Base-by-base conservation (phyloP, 2,113 vertebrate species). In the Chunga burmeisteri region DNA sequence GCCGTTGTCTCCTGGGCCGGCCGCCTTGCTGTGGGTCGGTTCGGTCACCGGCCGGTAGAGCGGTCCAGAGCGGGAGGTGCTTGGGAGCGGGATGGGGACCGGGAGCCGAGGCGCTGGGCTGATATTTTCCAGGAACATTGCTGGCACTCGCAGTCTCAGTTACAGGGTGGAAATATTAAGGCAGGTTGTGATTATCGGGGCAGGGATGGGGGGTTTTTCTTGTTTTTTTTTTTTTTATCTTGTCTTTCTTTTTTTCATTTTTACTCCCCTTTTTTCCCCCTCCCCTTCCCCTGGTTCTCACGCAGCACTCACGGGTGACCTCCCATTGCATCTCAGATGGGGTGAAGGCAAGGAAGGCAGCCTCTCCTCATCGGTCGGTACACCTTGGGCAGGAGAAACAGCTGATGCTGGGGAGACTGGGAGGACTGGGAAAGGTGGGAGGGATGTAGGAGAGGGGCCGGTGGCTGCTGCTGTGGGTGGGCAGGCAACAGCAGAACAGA, bases 211-310 rank as follows among this genome's bases (percentile, higher is more conserved):
- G 2, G 6, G 26, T 79, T 66, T 61, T 86, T 9, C 23, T 66
- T 36, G 30, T 3, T 34, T 62, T 66, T 42, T 1, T 3, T 42
- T 1, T 3, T 42, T 53, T 42, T 11, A 5, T n/a, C 0, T 74
- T 56, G 55, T 52, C 5, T 67, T 77, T 61, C 4, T 8, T 27
- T 75, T 70, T 50, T 25, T 1, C 4, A 4, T 18, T 38, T 13
- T 13, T 19, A 1, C 0, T 2, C 5, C 9, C 8, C 2, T 1
- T 1, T 6, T 46, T 79, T 74, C 23, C 5, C 2, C 27, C 5
- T 44, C 3, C 20, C 17, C 2, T 86, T 74, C 13, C 38, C 8
- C 29, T 27, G 34, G 5, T 61, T 71, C 42, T 68, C 53, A 6
- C 0, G 0, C 23, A 16, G 36, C 49, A 12, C 8, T 65, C 46